These are phyloP conservation scores for Nemurella pictetii DNA, from an alignment of 2,888 invertebrate genomes.

Conservation along the genomic window DNA sequence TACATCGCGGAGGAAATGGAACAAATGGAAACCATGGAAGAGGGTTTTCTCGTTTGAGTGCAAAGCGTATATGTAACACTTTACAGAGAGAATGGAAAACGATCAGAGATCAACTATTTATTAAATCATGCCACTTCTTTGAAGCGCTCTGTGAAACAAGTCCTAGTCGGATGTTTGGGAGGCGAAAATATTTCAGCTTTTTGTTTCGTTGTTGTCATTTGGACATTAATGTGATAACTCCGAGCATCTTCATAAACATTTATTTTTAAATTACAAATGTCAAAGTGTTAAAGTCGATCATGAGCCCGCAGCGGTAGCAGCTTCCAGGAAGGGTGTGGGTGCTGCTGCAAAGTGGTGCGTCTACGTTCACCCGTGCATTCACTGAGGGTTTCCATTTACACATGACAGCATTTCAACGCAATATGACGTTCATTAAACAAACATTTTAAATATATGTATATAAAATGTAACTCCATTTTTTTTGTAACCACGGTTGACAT, in stretches of 20 bases:
- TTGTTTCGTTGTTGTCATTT: neutral
- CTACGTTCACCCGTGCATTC: neutral
- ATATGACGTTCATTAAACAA: neutral
- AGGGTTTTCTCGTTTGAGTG: constrained; percentile 24
- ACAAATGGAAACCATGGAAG: constrained; percentile 1
- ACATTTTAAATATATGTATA: neutral
- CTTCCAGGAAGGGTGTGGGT: neutral
- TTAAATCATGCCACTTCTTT: neutral
- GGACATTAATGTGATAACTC: neutral
- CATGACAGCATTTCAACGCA: neutral
- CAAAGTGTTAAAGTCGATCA: neutral
- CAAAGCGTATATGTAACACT: constrained; percentile 2
- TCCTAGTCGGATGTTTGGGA: neutral
- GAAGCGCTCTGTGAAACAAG: neutral
- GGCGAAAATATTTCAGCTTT: neutral
- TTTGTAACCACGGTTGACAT: neutral
- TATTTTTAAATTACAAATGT: neutral
- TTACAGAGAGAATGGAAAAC: neutral
- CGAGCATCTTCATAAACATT: neutral
- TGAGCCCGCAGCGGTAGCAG: neutral
- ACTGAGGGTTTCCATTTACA: neutral
- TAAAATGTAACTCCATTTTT: neutral
- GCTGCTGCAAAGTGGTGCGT: neutral
- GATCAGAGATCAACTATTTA: neutral
- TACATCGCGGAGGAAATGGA: constrained; percentile 17